Evolutionary conservation across 1,140 invertebrate genomes (phyloP), one percentile per base, ranked within the genome.

Genomic region (Trissolcus basalis): DNA sequence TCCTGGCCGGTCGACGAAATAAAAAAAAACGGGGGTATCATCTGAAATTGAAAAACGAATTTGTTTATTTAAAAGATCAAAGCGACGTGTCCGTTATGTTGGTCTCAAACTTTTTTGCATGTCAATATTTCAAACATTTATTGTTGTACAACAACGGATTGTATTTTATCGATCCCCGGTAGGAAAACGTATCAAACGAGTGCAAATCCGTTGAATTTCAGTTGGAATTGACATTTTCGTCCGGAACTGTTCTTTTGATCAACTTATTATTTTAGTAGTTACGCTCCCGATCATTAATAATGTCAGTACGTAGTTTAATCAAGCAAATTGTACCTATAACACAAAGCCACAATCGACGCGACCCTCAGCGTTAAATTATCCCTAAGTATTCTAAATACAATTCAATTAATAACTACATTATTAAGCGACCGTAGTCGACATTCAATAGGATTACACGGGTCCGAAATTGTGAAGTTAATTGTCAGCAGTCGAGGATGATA

Each of bases 351-450:
- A 60, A 64, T 59, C 44, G 50, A 65, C 35, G 48, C 44, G 33
- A 27, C 60, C 55, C 61, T 73, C 60, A 73, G 56, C 64, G 72
- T 64, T 63, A 63, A 75, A 63, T 75, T 64, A 69, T n/a, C 45
- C 35, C 64, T 75, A 75, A 75, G 64, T 75, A 75, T 75, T 64
- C 64, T 69, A 75, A 75, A 69, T 58, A 74, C 72, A 64, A 69
- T 75, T 69, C 72, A 68, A 75, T 75, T 75, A 75, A 75, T 68
- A 58, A 75, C 53, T 59, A 54, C 56, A 75, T 75, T 69, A 68
- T 75, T 75, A 58, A 69, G 67, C 12, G 43, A 12, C 13, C 50
- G 60, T 69, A 60, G 56, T 69, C 54, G 15, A 4, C 47, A 15
- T 54, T 64, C 54, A 64, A 53, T 71, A 39, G 53, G 50, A 63